Base-by-base conservation (phyloP, 2,113 vertebrate species). In the Recurvirostra avosetta region DNA sequence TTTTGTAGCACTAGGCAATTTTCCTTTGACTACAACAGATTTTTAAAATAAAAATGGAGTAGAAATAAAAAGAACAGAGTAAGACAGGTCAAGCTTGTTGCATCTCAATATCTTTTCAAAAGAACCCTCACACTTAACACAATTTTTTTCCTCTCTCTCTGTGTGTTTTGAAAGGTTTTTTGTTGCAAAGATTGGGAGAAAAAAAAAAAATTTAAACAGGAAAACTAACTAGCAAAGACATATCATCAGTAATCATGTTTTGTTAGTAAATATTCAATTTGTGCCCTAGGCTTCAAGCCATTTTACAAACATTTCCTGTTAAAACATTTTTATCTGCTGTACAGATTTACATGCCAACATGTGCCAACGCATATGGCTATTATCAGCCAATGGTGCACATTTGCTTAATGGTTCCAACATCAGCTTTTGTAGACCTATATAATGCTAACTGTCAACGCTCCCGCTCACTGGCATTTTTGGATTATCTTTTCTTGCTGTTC, bases 281-380 rank as follows among this genome's bases (percentile, higher is more conserved):
- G 6, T 90, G 65, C 29, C 34, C 43, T 52, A 80, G 52, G 81
- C 9, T 77, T 52, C 29, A 81, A 87, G 80, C 41, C 68, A 59
- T 92, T 95, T 92, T 78, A 78, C 49, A 96, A 96, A 95, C 40
- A 96, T 43, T 65, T 87, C 56, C 91, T 87, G 86, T 75, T 94
- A 77, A 94, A 95, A 84, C 11, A 84, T 55, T 92, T 71, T 77
- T 81, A 85, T 92, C 72, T 78, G 26, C 45, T 71, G 14, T 38
- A 87, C 38, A 52, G 76, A 71, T 85, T 86, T 68, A 77, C 21
- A 23, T 59, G 45, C 8, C 59, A 85, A 63, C 27, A 59, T 65
- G 36, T 71, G 55, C 29, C 61, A 75, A 61, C 41, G 88, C 40
- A 65, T 45, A 49, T 20, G 52, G 12, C 26, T 67, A 36, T n/a